Evolutionary conservation across 2,113 vertebrate genomes (phyloP).

Genomic region (Tenebrosternarchus preto): DNA sequence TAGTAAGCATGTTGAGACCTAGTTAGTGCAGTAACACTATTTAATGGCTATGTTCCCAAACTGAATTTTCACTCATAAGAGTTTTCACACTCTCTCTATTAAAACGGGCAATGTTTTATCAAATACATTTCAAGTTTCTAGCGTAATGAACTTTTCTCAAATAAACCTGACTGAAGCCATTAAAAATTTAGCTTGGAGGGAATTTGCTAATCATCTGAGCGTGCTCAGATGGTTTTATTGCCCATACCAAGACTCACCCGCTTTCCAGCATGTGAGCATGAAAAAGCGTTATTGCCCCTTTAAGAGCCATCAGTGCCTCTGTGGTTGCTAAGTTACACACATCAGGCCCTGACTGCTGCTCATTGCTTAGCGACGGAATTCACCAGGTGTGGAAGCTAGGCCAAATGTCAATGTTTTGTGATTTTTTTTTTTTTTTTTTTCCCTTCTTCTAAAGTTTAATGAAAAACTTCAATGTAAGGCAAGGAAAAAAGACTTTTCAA

Average conservation of each 20-base stretch:
- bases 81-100: slow-evolving; percentile 12
- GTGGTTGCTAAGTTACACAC: slow-evolving; percentile 56
- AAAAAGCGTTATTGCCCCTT: slow-evolving; percentile 24
- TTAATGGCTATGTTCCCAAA: slow-evolving; percentile 11
- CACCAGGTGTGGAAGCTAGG: slow-evolving; percentile 36
- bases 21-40: background rate
- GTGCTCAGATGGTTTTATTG: slow-evolving; percentile 2
- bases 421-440: no score
- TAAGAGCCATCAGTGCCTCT: slow-evolving; percentile 40
- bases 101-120: slow-evolving; percentile 8
- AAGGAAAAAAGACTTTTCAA: background rate
- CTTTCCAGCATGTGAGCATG: background rate
- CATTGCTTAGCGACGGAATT: slow-evolving; percentile 26
- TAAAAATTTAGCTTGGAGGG: slow-evolving; percentile 10
- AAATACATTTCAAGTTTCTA: background rate
- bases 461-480: slow-evolving; percentile 1
- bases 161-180: background rate
- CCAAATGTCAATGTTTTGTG: slow-evolving; percentile 34
- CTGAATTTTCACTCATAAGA: background rate
- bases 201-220: slow-evolving; percentile 8
- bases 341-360: slow-evolving; percentile 42
- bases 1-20: slow-evolving; percentile 14
- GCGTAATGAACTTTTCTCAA: slow-evolving; percentile 9
- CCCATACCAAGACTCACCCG: background rate
- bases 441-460: slow-evolving; percentile 8